Evolutionary conservation across 2,797 vertebrate genomes (phyloP), one percentile per base, ranked within the genome.

Genomic region (Enteromius viviparus): DNA sequence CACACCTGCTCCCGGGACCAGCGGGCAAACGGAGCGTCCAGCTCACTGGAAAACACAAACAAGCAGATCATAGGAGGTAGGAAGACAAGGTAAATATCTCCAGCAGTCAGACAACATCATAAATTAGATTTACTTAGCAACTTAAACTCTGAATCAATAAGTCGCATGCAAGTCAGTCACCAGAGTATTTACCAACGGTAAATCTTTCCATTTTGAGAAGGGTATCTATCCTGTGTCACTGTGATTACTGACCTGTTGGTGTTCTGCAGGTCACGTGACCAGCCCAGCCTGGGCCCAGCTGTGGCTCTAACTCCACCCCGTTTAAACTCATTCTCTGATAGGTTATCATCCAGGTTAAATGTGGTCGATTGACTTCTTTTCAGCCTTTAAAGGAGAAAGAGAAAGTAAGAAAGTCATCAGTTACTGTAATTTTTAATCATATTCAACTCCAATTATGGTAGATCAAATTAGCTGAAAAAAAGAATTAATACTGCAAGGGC

Each of bases 1-100:
- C 97, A 99, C 83, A 99, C 98, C 90, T 99, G 97, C 51, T 98
- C 97, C 88, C 96, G 98, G 0, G 96, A 96, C 97, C 98, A 99
- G 76, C 97, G 98, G 47, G 98, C 98, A 45, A 99, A 99, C 0
- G 98, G 98, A 88, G 95, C 95, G 78, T 99, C 98, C 92, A 99
- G 91, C 14, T 99, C 97, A 90, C 98, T 99, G 79, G 45, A 23
- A 84, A 78, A 78, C n/a, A 86, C 14, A 86, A 74, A 77, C 37
- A 45, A 72, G 1, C 12, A 60, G 0, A 62, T 15, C 55, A 29
- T 6, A 42, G 6, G 15, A 74, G 70, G 6, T 45, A 45, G 4
- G 12, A 68, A 68, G 19, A 2, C 34, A 2, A n/a, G 32, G 32
- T 34, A 34, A 34, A 34, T 34, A 34, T 34, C 32, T 34, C 32